Percentiles rank a stretch among this genome's conserved stretches.
phyloP scores from a whole-genome alignment of 2,797 vertebrate genomes.

The Sylvilagus floridanus region DNA sequence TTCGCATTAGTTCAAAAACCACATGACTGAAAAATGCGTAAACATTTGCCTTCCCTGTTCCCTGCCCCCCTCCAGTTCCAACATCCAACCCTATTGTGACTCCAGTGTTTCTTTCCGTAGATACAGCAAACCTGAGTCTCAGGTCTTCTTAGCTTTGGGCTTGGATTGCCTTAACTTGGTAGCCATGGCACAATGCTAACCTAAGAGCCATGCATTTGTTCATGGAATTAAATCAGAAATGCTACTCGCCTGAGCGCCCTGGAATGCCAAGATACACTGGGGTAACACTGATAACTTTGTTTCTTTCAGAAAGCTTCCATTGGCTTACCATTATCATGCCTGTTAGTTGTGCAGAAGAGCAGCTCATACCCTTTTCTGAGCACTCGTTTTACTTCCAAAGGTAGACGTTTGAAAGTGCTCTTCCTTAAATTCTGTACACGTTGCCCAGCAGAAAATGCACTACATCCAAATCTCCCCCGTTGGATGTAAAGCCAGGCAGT shows the following conservation, averaged over 20 bases:
- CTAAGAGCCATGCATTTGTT: background rate
- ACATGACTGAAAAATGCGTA: background rate
- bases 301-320: background rate
- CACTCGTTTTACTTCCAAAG: background rate
- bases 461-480: background rate
- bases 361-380: background rate
- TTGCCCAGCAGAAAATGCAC: conserved; percentile 19
- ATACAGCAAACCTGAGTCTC: background rate
- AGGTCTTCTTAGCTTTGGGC: background rate
- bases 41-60: background rate
- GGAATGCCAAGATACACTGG: background rate
- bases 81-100: no score
- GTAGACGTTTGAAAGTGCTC: background rate
- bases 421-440: background rate
- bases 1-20: background rate
- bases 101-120: background rate
- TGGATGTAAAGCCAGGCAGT: background rate
- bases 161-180: conserved; percentile 17
- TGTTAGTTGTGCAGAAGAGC: background rate
- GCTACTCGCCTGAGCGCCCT: background rate
- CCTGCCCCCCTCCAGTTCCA: background rate
- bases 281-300: background rate
- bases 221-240: conserved; percentile 49
- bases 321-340: background rate
- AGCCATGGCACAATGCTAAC: background rate